Evolutionary conservation across 2,888 invertebrate genomes (phyloP), one percentile per base, ranked within the genome.

Genomic region (Phyto melanocephala): DNA sequence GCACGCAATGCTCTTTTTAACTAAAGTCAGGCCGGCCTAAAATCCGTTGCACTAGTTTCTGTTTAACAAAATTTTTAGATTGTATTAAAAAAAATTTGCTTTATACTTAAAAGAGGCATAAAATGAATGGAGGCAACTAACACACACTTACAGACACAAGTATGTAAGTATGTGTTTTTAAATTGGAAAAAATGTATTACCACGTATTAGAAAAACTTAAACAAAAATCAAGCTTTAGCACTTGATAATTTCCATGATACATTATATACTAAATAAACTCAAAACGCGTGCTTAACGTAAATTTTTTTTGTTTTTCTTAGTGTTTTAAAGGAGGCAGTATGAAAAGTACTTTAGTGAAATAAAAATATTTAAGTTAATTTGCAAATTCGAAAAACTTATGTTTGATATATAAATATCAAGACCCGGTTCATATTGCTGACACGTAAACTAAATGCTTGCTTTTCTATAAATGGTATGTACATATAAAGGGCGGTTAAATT

Each of bases 191-290:
- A 76, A 65, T 62, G 62, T 79, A 79, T 78, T 75, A 56, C 50
- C n/a, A 28, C 20, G 50, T 63, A 78, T 75, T 71, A 67, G 82
- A 79, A 82, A 78, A 79, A 75, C 71, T 79, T 82, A 82, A 81
- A 76, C 74, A 65, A 71, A 82, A 82, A 76, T 82, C 82, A 82
- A 79, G 82, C 82, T 82, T 82, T 79, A 71, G 79, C 79, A 76
- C 79, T 67, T 72, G 75, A 79, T 82, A 82, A 82, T 79, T 82
- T 82, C 65, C 79, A 79, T 82, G 82, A 75, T 82, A 79, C 71
- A 82, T 71, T 82, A 79, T 37, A 45, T 72, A 62, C 54, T 50
- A 79, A 79, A 82, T 79, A 67, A 71, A 82, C 79, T 71, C 79
- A 75, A 82, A 82, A 79, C 82, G 82, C 79, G 82, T 82, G 82